Evolutionary conservation across 2,113 vertebrate genomes (phyloP).

Genomic region (Callocephalon fimbriatum): DNA sequence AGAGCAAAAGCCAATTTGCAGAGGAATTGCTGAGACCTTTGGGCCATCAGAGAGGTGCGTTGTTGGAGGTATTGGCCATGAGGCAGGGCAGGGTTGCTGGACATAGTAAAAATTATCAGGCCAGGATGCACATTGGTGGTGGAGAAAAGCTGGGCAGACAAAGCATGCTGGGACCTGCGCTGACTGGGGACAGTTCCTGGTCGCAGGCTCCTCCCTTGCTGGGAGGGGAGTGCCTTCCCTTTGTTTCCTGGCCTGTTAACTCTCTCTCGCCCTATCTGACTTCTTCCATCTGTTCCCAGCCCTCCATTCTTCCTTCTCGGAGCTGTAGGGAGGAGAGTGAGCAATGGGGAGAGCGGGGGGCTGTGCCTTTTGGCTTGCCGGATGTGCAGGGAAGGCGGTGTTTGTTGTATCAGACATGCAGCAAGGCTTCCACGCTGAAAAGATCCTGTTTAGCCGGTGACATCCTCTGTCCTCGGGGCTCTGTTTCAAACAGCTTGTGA

Average conservation of each 20-base stretch:
- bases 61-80: background rate
- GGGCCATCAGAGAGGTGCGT: background rate
- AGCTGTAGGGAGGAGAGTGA: background rate
- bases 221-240: conserved; percentile 62
- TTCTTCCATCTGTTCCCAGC: conserved; percentile 65
- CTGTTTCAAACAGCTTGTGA: conserved; percentile 19
- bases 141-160: conserved; percentile 22
- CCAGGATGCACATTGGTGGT: fast-evolving
- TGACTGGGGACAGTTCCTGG: conserved; percentile 65
- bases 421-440: background rate
- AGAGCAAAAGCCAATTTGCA: background rate
- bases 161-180: conserved; percentile 64
- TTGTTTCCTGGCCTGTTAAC: conserved; percentile 76
- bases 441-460: conserved; percentile 50
- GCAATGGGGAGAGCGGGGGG: background rate
- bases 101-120: background rate
- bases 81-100: background rate
- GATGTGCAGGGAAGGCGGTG: background rate
- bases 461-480: conserved; percentile 12
- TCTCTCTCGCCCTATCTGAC: conserved; percentile 65
- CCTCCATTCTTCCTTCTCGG: background rate
- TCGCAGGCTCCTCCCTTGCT: conserved; percentile 65
- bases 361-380: background rate
- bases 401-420: background rate
- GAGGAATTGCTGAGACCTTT: background rate